Conservation (phyloP, 2,888 invertebrate genomes). For the Sinhomidia bicolor region DNA sequence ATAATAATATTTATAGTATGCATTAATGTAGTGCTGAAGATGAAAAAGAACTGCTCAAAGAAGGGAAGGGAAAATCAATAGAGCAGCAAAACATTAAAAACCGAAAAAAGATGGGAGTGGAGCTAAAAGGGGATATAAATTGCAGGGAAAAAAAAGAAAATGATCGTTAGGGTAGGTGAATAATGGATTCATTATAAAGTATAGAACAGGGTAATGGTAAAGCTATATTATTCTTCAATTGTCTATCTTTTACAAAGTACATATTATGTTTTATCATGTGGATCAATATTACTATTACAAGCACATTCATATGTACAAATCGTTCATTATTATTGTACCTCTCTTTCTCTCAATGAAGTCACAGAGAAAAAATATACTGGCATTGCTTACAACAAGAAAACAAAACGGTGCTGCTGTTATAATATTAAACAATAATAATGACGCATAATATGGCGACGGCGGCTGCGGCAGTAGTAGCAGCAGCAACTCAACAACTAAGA, state of each 20-base stretch:
- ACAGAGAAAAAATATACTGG: neutral
- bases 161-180: neutral
- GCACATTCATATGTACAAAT: too few species aligned
- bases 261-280: too few species aligned
- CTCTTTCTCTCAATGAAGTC: too few species aligned
- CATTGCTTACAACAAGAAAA: constrained; percentile 11
- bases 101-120: constrained; percentile 48
- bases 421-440: neutral
- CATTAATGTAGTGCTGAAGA: neutral
- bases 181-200: neutral
- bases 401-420: neutral
- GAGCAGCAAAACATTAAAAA: constrained; percentile 31
- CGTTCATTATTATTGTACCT: too few species aligned
- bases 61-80: constrained; percentile 58
- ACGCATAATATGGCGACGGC: neutral
- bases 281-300: too few species aligned
- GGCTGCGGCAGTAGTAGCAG: too few species aligned
- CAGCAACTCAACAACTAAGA: neutral
- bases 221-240: too few species aligned
- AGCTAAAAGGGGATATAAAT: constrained; percentile 26
- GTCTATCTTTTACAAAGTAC: too few species aligned
- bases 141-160: neutral
- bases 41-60: constrained; percentile 3
- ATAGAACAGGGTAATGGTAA: too few species aligned
- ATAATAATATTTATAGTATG: too few species aligned